Percentiles rank a stretch among this genome's conserved stretches.
Conservation (phyloP, 2,888 invertebrate species). For the Macrophya annulata region DNA sequence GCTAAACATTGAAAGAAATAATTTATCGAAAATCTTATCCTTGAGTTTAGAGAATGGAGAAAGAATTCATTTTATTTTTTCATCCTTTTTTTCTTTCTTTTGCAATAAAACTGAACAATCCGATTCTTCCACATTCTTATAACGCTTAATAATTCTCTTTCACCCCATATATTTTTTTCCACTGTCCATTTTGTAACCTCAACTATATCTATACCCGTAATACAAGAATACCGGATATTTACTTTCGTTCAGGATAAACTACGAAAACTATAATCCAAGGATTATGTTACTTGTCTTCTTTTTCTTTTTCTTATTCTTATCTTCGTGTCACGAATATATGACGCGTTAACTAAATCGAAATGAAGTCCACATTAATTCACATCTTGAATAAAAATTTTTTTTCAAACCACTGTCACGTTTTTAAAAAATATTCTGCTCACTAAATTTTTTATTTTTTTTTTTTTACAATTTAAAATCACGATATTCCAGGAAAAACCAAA, state of each 20-base stretch:
- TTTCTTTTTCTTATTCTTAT: not conserved
- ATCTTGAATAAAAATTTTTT: not conserved
- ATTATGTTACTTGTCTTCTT: not conserved
- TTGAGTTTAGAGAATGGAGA: not conserved
- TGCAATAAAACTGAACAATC: not conserved
- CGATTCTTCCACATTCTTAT: not conserved
- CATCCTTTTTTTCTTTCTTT: not conserved
- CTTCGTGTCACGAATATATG: not conserved
- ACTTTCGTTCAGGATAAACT: not conserved
- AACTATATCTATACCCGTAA: not conserved
- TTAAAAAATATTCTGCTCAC: not conserved
- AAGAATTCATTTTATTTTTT: not conserved
- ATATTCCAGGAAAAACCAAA: no score
- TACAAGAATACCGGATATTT: slow-evolving; percentile 15
- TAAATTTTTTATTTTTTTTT: not conserved
- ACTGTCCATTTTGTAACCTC: not conserved
- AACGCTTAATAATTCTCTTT: slow-evolving; percentile 10
- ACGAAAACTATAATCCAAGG: not conserved
- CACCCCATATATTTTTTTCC: not conserved
- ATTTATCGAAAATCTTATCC: not conserved
- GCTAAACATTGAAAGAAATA: not conserved
- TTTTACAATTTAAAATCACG: not conserved
- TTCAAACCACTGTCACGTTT: not conserved
- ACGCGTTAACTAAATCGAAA: not conserved
- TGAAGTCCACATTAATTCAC: not conserved